Base-by-base conservation (phyloP, 2,888 invertebrate species). In the Phyto melanocephala region DNA sequence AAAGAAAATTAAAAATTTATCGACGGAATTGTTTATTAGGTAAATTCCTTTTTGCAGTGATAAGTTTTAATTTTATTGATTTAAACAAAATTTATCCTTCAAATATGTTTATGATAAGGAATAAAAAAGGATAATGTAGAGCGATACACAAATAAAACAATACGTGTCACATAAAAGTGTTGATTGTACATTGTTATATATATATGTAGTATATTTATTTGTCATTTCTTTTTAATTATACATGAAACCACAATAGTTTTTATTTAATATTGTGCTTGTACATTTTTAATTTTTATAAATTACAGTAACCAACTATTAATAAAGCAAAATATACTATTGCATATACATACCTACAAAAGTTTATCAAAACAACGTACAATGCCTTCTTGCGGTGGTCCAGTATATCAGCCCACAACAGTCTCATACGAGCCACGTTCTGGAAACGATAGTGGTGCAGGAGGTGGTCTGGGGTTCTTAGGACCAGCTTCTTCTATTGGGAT, bases 351-450 rank as follows among this genome's bases (percentile, higher is more conserved):
- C 4, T 24, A 60, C 8, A 54, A 13, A 42, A 52, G 10, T 20
- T 40, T 35, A 47, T 3, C 22, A 54, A 28, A 28, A n/a, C n/a
- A n/a, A n/a, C n/a, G n/a, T 37, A 83, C 42, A 65, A 86, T 86
- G 86, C 84, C 86, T 70, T 82, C 85, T 84, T 85, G 85, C 62
- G 85, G 85, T 72, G 85, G 84, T 24, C 95, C 95, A 80, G 95
- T 95, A 60, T 95, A 95, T 91, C 95, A 95, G 90, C 95, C 95
- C 15, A 95, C 95, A 82, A 95, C 95, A 85, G 95, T 95, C 85
- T 95, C 95, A 72, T 95, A 95, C 89, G 95, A 95, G 90, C 93
- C 93, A 85, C 92, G 87, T 90, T 92, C 79, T 88, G 91, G 88
- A 85, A 62, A 83, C 33, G 84, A 72, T 11, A 83, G 79, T 80